A percentile compares a stretch with the other conserved stretches of the same genome.
Conservation (phyloP, 2,113 vertebrate genomes). For the Phyllostomus hastatus region DNA sequence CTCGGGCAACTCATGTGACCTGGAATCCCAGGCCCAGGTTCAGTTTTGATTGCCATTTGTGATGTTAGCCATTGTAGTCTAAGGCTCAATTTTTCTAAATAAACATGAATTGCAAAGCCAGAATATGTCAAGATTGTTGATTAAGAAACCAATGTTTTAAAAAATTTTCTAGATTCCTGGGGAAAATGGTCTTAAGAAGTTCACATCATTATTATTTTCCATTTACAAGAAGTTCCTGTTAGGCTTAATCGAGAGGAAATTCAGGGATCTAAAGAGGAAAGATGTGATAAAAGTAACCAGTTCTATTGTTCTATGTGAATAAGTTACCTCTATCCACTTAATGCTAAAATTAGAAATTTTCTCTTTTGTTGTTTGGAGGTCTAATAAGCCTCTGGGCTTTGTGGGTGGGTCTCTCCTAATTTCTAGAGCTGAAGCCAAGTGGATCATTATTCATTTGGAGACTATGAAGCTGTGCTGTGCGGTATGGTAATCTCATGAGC, state of each 20-base stretch:
- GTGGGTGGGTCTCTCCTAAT: not conserved
- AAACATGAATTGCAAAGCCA: slow-evolving; percentile 41
- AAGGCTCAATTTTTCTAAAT: slow-evolving; percentile 18
- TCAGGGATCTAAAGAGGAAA: slow-evolving; percentile 53
- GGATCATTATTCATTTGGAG: not conserved
- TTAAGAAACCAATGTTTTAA: slow-evolving; percentile 9
- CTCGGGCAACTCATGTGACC: not conserved
- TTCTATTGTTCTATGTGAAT: slow-evolving; percentile 55
- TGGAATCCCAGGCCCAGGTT: not conserved
- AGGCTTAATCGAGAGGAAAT: slow-evolving; percentile 54
- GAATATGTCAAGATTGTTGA: slow-evolving; percentile 6
- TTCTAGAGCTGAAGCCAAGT: not conserved
- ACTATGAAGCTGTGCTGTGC: not conserved
- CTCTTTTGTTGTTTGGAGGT: not conserved
- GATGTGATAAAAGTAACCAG: slow-evolving; percentile 23
- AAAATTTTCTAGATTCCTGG: slow-evolving; percentile 44
- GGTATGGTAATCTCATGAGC: not conserved
- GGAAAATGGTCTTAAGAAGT: slow-evolving; percentile 46
- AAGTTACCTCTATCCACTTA: not conserved
- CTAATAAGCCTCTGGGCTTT: not conserved
- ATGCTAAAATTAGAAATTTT: slow-evolving; percentile 30
- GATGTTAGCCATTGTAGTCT: not conserved
- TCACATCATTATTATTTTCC: slow-evolving; percentile 54
- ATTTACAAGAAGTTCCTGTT: slow-evolving; percentile 51
- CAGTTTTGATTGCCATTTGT: not conserved